Evolutionary conservation across 2,888 invertebrate species (phyloP), one percentile per base, ranked within the genome.

Genomic region (Cerastoderma edule): DNA sequence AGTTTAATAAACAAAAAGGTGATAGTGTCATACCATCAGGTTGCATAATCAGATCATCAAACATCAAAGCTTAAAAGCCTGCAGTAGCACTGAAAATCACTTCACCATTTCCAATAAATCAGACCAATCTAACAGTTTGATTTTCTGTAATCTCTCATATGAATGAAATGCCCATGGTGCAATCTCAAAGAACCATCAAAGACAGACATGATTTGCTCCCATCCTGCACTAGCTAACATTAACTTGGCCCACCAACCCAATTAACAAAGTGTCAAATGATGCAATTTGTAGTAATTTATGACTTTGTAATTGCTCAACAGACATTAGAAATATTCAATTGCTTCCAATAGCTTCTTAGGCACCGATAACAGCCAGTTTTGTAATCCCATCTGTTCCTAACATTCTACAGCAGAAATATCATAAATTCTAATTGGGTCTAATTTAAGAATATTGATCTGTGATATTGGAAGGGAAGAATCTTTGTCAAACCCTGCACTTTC

Each of bases 361-460:
- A 70, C 70, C 60, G 60, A 57, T 70, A 69, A 27, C 33, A 75
- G 71, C 48, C 68, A 64, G 50, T 35, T 69, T 72, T 72, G 53
- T 66, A 53, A 64, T 48, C 66, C 78, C 78, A 78, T 78, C 78
- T 78, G 78, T 78, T 71, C 78, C 13, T 28, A 71, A 67, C 68
- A 66, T 72, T 74, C 68, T 67, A 33, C 48, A 32, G 30, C 39
- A 6, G 66, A 57, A 54, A 72, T 74, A 74, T 78, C 71, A 67
- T 78, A 71, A 73, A 73, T 74, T 70, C 78, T 78, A 78, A 78
- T 74, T 71, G 78, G 73, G 33, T 24, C 39, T 32, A 65, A 71
- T 78, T 78, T 67, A 54, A 28, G 63, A 63, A 60, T 69, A 78
- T 78, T 78, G 77, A 78, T 78, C 66, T 50, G 28, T 65, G 30